A percentile compares a stretch with the other conserved stretches of the same genome.
These are phyloP conservation scores for Drosophila seguyi DNA, from an alignment of 1,140 invertebrate genomes.

Conservation along the genomic window DNA sequence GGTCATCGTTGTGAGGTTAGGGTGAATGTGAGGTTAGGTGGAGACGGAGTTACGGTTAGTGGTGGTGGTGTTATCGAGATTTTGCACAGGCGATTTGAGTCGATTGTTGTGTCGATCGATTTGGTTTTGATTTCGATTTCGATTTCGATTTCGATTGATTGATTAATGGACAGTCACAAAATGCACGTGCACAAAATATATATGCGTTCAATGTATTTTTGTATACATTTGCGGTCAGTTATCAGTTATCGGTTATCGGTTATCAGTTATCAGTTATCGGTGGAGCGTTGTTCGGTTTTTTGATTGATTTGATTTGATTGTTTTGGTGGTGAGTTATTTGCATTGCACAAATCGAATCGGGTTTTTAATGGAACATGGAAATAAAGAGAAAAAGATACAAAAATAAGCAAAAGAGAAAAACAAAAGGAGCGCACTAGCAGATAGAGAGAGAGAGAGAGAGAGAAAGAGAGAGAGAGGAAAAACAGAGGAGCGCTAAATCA, in stretches of 20 bases:
- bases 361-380: conserved; percentile 84
- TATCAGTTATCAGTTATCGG: conserved; percentile 39
- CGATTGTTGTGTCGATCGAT: conserved; percentile 47
- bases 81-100: conserved; percentile 49
- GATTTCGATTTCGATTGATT: conserved; percentile 47
- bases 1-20: conserved; percentile 19
- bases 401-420: conserved; percentile 81
- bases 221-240: conserved; percentile 76
- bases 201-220: conserved; percentile 79
- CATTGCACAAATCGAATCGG: conserved; percentile 80
- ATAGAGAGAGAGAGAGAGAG: conserved; percentile 64
- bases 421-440: conserved; percentile 76
- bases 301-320: conserved; percentile 54
- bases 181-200: conserved; percentile 64
- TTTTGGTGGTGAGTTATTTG: conserved; percentile 66
- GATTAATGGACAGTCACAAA: conserved; percentile 58
- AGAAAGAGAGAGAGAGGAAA: conserved; percentile 19
- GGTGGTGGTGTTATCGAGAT: conserved; percentile 30
- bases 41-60: conserved; percentile 18
- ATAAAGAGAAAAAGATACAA: conserved; percentile 84
- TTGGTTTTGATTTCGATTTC: conserved; percentile 18
- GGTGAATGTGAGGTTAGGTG: conserved; percentile 37
- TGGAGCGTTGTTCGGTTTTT: conserved; percentile 57
- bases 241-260: conserved; percentile 33
- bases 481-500: conserved; percentile 33